Conservation (phyloP, 2,113 vertebrate species). For the Nibea coibor region DNA sequence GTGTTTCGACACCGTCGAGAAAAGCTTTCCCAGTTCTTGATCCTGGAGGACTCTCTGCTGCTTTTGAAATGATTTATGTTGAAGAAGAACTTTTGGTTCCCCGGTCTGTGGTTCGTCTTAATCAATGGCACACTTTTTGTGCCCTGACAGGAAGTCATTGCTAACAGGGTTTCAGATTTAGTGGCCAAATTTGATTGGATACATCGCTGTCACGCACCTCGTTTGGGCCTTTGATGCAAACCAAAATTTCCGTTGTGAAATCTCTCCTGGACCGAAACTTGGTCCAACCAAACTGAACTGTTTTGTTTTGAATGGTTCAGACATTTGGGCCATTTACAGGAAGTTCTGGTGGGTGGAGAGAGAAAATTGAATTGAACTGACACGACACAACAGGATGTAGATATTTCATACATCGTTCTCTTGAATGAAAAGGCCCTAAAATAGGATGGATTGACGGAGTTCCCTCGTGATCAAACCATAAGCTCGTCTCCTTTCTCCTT, state of each 20-base stretch:
- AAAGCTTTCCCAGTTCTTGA: conserved; percentile 1
- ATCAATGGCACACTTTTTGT: background rate
- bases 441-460: background rate
- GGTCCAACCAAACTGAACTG: no score
- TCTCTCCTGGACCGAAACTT: no score
- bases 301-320: no score
- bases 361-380: no score
- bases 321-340: no score
- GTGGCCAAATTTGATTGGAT: background rate
- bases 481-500: conserved; percentile 2
- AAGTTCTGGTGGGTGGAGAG: no score
- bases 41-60: background rate
- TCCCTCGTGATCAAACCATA: background rate
- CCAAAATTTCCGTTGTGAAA: no score
- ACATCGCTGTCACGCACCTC: no score
- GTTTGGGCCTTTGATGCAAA: no score
- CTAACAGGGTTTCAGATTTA: background rate
- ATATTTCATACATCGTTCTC: no score
- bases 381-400: no score
- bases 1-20: conserved; percentile 22
- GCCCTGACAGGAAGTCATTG: background rate
- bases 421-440: no score
- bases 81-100: background rate
- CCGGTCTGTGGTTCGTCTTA: background rate
- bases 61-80: conserved; percentile 23